A percentile compares a stretch with the other conserved stretches of the same genome.
phyloP scores from a whole-genome alignment of 2,113 vertebrate genomes.

The Cheilinus undulatus region DNA sequence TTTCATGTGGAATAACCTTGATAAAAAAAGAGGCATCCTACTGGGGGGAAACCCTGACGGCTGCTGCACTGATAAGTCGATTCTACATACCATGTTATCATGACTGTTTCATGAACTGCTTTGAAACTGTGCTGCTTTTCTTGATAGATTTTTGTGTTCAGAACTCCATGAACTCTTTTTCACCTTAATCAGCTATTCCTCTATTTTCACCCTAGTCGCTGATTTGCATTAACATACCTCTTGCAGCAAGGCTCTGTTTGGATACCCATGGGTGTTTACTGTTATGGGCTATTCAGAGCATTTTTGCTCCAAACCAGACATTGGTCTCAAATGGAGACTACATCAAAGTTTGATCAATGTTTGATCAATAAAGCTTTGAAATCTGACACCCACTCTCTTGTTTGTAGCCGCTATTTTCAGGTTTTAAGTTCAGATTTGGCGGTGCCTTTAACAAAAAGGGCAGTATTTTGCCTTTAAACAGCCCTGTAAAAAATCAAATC shows the following conservation, averaged over 20 bases:
- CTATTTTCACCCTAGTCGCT: not conserved
- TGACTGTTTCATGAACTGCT: not conserved
- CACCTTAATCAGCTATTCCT: not conserved
- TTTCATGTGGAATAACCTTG: too few species aligned
- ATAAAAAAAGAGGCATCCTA: too few species aligned
- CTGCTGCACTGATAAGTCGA: not conserved
- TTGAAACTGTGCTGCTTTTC: not conserved
- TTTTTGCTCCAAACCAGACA: not conserved
- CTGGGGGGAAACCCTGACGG: too few species aligned
- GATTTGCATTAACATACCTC: not conserved
- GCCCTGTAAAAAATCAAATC: conserved; percentile 1
- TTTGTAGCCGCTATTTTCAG: not conserved
- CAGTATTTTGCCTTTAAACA: not conserved
- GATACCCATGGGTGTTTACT: not conserved
- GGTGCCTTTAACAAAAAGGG: not conserved
- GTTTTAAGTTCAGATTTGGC: conserved; percentile 25
- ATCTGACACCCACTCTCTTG: not conserved
- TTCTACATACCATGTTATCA: not conserved
- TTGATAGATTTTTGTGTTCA: not conserved
- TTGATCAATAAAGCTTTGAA: conserved; percentile 27
- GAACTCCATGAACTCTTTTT: not conserved
- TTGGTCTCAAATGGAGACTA: not conserved
- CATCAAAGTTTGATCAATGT: conserved; percentile 17
- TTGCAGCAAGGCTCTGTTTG: not conserved
- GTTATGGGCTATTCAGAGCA: not conserved